Base-by-base conservation (phyloP, 2,888 invertebrate species). In the Drosophila peninsularis region DNA sequence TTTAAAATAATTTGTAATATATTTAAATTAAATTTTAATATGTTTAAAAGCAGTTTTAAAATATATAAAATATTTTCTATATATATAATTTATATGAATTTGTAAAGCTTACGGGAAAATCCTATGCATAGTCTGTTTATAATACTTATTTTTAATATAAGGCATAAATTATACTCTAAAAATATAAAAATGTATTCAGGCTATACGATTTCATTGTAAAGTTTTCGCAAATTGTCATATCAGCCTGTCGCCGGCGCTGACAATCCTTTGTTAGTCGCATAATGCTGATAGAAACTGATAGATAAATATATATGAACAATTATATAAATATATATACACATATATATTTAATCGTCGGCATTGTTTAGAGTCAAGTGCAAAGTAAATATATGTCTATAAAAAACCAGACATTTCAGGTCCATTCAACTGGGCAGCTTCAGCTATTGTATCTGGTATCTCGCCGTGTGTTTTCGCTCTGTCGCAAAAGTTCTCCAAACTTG, bases 361-460 rank as follows among this genome's bases (percentile, higher is more conserved):
- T 52, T 71, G 64, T 63, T 70, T 53, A 54, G 64, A 57, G 71
- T 71, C 70, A 71, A 71, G 64, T 71, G 71, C 71, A 71, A 47
- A 67, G 17, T n/a, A 24, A 21, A 45, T n/a, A 7, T 5, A 17
- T 27, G n/a, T 45, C 9, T 24, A 24, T 14, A 42, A 13, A 49
- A 27, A 44, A 30, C 36, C 37, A 44, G 67, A 56, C 32, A 27
- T 39, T 21, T 41, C 44, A 37, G 37, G 30, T 58, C 53, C 53
- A 17, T 50, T 57, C 36, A 50, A 17, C 52, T 37, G 36, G 50
- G 11, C 19, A 37, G 24, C 34, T 24, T 14, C 24, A 24, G 4
- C 45, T 34, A n/a, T 34, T 36, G 19, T 50, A 5, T 37, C 19
- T 13, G 24, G 17, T 27, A 39, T 9, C 39, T 47, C 27, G 44